Percentiles rank a stretch among this genome's conserved stretches.
phyloP scores from a whole-genome alignment of 1,140 invertebrate species.

The Conus betulinus region DNA sequence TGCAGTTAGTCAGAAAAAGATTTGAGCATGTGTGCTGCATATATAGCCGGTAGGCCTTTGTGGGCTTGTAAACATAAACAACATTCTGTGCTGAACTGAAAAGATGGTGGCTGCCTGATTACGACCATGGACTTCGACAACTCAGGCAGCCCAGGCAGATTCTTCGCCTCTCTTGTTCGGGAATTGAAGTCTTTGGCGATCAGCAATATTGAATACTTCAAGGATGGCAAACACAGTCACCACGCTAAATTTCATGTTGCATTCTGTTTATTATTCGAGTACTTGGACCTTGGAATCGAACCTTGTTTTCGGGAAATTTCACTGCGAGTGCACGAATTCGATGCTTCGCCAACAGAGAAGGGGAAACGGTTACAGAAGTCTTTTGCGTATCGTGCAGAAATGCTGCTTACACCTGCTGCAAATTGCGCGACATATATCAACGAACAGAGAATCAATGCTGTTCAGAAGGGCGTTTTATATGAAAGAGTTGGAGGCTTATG shows the following conservation, averaged over 20 bases:
- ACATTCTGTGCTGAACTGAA: conserved; percentile 1
- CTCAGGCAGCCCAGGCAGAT: conserved; percentile 38
- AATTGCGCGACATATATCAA: conserved; percentile 83
- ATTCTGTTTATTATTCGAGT: conserved; percentile 82
- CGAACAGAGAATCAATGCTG: conserved; percentile 85
- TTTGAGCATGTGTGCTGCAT: neutral
- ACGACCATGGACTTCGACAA: conserved; percentile 48
- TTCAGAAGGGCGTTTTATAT: conserved; percentile 82
- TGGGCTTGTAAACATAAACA: neutral
- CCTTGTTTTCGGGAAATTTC: conserved; percentile 81
- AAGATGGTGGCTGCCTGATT: conserved; percentile 40
- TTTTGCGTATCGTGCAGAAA: conserved; percentile 85
- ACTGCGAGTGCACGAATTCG: conserved; percentile 80
- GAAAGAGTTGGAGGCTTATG: conserved; percentile 76
- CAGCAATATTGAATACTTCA: conserved; percentile 73
- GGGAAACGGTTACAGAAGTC: conserved; percentile 96
- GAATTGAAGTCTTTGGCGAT: conserved; percentile 68
- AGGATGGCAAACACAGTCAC: conserved; percentile 64
- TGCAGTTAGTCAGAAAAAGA: too few species aligned
- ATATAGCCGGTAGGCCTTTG: neutral
- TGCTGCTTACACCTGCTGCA: conserved; percentile 83
- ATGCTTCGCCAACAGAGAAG: conserved; percentile 87
- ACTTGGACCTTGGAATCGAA: conserved; percentile 81
- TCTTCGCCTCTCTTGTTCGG: conserved; percentile 56
- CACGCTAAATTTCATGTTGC: conserved; percentile 82